Evolutionary conservation across 1,140 invertebrate genomes (phyloP).

Genomic region (Eupristina koningsbergeri): DNA sequence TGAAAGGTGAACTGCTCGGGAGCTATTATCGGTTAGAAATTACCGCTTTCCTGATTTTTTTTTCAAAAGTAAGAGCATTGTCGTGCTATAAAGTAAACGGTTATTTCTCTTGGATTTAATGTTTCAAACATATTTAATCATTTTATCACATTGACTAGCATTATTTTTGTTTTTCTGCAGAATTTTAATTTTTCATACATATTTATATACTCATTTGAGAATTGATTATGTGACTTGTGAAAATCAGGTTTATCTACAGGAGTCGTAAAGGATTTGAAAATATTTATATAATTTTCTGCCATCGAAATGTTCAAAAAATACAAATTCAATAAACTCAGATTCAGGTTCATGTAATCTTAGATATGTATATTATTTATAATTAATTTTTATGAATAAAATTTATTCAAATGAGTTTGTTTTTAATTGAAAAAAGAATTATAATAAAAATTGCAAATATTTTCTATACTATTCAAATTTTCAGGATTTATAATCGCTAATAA

Average conservation of each 20-base stretch:
- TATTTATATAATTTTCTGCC: too few relatives aligned
- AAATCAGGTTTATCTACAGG: not conserved
- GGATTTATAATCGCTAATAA: too few relatives aligned
- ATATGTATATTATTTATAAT: too few relatives aligned
- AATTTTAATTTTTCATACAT: not conserved
- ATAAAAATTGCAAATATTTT: too few relatives aligned
- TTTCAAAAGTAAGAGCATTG: not conserved
- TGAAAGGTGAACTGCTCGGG: constrained; percentile 10
- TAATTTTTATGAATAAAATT: too few relatives aligned
- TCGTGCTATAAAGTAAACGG: constrained; percentile 26
- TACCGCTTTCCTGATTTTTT: constrained; percentile 45
- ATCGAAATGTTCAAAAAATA: too few relatives aligned
- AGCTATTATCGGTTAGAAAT: constrained; percentile 49
- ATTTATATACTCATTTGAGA: not conserved
- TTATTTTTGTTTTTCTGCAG: not conserved
- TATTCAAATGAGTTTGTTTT: too few relatives aligned
- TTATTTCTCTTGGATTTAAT: constrained; percentile 32
- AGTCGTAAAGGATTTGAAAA: not conserved
- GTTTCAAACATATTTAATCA: not conserved
- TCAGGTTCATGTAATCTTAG: too few relatives aligned
- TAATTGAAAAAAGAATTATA: too few relatives aligned
- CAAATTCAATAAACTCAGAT: too few relatives aligned
- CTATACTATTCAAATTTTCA: too few relatives aligned
- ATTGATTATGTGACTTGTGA: not conserved
- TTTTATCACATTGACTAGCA: constrained; percentile 1